A percentile compares a stretch with the other conserved stretches of the same genome.
These are phyloP conservation scores for Gouania willdenowi DNA, from an alignment of 2,797 vertebrate species.

Conservation along the genomic window DNA sequence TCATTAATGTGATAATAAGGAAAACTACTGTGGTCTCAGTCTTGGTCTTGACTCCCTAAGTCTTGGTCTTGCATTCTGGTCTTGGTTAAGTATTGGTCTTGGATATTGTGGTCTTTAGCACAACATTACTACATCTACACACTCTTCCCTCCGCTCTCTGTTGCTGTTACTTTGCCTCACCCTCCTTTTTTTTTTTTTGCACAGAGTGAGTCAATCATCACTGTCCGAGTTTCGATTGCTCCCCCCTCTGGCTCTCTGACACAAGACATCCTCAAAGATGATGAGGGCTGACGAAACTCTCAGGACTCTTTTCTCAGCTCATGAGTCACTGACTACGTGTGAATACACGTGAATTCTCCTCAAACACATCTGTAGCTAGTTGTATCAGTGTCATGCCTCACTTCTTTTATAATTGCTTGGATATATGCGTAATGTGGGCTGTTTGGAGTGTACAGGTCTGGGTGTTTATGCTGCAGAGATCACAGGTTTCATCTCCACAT, in stretches of 20 bases:
- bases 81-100: no score
- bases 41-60: no score
- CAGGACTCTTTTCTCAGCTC: conserved; percentile 9
- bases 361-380: not conserved
- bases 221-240: conserved; percentile 35
- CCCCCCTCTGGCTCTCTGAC: conserved; percentile 42
- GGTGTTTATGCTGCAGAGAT: not conserved
- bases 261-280: conserved; percentile 25
- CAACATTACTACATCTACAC: no score
- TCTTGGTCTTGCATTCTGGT: no score
- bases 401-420: conserved; percentile 18
- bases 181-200: not conserved
- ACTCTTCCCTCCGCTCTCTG: no score
- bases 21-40: no score
- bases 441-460: no score
- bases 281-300: conserved; percentile 21
- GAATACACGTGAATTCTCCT: not conserved
- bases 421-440: not conserved
- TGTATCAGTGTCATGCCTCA: not conserved
- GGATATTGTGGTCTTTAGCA: no score
- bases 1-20: no score
- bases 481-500: not conserved
- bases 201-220: not conserved
- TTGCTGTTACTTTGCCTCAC: no score
- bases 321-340: conserved; percentile 25